Evolutionary conservation across 2,888 invertebrate species (phyloP).

Genomic region (Xanthia togata): DNA sequence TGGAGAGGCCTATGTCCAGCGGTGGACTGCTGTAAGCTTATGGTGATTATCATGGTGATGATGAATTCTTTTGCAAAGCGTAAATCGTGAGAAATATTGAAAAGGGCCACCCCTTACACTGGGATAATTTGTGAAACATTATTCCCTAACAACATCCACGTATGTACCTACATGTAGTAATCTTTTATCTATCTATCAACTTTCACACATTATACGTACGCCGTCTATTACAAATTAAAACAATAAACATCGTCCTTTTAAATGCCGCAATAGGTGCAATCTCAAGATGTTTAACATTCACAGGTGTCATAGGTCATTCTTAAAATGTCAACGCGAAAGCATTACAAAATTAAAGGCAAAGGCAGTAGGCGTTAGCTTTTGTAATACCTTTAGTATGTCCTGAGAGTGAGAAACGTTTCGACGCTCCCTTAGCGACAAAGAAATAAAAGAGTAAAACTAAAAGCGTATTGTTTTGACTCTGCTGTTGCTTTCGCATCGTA

Average conservation of each 20-base stretch:
- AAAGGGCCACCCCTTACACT: background rate
- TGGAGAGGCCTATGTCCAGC: no score
- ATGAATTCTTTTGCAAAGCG: background rate
- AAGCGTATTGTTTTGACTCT: conserved; percentile 72
- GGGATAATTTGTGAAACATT: background rate
- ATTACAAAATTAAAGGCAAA: conserved; percentile 50
- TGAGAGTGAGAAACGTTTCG: conserved; percentile 39
- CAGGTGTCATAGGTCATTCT: conserved; percentile 45
- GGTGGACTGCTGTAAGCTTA: no score
- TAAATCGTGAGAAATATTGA: background rate
- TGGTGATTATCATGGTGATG: no score
- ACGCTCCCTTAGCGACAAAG: conserved; percentile 38
- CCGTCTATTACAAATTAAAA: conserved; percentile 20
- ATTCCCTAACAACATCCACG: background rate
- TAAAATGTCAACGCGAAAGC: conserved; percentile 61
- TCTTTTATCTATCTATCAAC: conserved; percentile 13
- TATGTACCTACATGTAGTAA: background rate
- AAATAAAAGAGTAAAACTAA: conserved; percentile 66
- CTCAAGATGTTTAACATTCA: conserved; percentile 55
- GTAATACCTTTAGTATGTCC: conserved; percentile 48
- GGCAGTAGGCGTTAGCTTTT: conserved; percentile 45
- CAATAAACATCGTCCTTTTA: conserved; percentile 34
- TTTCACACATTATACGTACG: no score
- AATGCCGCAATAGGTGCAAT: conserved; percentile 37
- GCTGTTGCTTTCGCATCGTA: conserved; percentile 66